Evolutionary conservation across 2,888 invertebrate genomes (phyloP).

Genomic region (Ferrisia virgata): DNA sequence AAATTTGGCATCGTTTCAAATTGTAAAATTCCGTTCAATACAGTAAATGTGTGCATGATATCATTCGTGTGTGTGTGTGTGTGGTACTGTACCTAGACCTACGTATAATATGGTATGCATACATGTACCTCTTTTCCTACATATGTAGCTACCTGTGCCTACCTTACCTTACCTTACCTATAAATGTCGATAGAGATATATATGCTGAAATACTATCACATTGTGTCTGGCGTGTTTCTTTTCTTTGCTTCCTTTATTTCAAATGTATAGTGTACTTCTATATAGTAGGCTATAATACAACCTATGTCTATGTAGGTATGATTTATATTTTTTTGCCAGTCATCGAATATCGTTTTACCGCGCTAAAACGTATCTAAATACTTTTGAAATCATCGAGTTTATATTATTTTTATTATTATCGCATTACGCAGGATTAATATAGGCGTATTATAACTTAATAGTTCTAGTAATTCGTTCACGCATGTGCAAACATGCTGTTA

Average conservation of each 20-base stretch:
- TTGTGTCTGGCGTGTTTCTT: neutral
- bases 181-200: too few species aligned
- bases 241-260: neutral
- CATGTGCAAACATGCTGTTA: constrained; percentile 29
- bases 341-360: neutral
- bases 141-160: too few species aligned
- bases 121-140: too few species aligned
- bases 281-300: too few species aligned
- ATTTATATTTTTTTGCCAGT: neutral
- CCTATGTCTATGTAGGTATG: too few species aligned
- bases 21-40: neutral
- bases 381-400: neutral
- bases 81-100: too few species aligned
- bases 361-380: neutral
- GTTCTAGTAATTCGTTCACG: constrained; percentile 27
- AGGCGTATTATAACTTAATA: neutral
- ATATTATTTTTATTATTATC: neutral
- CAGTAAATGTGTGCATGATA: too few species aligned
- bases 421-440: neutral
- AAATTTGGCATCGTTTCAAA: constrained; percentile 17
- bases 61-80: too few species aligned
- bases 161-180: too few species aligned
- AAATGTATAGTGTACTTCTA: too few species aligned
- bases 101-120: too few species aligned
- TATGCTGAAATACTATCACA: neutral